phyloP scores from a whole-genome alignment of 2,888 invertebrate species.

The Oxyscelio sp. region DNA sequence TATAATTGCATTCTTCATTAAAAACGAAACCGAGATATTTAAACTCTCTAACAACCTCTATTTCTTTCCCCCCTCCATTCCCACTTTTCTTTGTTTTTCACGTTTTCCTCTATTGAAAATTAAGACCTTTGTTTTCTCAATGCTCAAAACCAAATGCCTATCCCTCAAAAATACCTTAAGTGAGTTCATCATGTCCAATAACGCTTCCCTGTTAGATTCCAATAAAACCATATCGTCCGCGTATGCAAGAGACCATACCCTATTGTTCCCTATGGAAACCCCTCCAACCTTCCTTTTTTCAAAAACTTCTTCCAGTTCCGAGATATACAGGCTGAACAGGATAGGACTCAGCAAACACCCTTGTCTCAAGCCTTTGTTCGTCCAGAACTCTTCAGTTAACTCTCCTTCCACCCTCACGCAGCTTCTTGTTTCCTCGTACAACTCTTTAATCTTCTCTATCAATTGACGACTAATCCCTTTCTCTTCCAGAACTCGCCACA shows the following conservation, averaged over 20 bases:
- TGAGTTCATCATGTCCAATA: too few relatives aligned
- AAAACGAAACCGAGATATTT: background rate
- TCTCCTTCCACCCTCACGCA: background rate
- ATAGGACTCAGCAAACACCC: constrained; percentile 2
- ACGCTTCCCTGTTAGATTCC: too few relatives aligned
- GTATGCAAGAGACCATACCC: too few relatives aligned
- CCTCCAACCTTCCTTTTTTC: too few relatives aligned
- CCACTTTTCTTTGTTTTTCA: background rate
- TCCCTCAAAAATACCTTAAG: too few relatives aligned
- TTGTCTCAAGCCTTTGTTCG: background rate
- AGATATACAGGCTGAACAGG: too few relatives aligned
- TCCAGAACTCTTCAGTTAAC: background rate
- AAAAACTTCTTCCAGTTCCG: too few relatives aligned
- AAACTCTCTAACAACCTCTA: background rate
- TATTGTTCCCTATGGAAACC: too few relatives aligned
- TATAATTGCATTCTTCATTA: background rate
- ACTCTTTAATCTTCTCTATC: background rate
- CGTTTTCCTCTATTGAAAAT: background rate
- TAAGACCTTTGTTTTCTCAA: background rate
- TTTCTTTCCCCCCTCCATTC: background rate
- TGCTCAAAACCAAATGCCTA: background rate
- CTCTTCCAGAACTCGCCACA: background rate
- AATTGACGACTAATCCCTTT: background rate
- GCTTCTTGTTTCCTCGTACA: background rate
- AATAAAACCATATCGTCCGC: too few relatives aligned